Conservation (phyloP, 1,140 invertebrate species). For the Drosophila serrata region DNA sequence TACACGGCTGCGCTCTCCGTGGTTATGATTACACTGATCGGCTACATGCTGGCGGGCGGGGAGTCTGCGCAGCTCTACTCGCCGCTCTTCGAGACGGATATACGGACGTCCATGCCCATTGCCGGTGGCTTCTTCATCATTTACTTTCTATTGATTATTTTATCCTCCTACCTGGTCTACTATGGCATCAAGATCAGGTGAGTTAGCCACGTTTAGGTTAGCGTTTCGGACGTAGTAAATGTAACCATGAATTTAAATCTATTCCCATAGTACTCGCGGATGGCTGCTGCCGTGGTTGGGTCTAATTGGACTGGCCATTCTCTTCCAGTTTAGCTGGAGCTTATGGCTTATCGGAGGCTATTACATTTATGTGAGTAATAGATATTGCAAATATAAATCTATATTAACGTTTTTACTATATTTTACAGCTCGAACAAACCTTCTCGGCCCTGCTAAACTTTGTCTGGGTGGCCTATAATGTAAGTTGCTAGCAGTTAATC, state of each 20-base stretch:
- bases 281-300: slow-evolving; percentile 93
- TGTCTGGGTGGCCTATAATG: slow-evolving; percentile 93
- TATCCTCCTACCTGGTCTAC: slow-evolving; percentile 88
- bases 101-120: slow-evolving; percentile 90
- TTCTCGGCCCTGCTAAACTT: slow-evolving; percentile 91
- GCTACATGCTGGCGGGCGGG: slow-evolving; percentile 92
- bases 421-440: slow-evolving; percentile 90
- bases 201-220: slow-evolving; percentile 11
- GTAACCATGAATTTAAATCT: neutral
- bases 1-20: slow-evolving; percentile 91
- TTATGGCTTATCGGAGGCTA: slow-evolving; percentile 94
- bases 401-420: slow-evolving; percentile 28
- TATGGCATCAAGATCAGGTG: slow-evolving; percentile 86
- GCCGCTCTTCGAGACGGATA: slow-evolving; percentile 94
- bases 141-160: slow-evolving; percentile 90
- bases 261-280: slow-evolving; percentile 86
- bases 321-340: slow-evolving; percentile 92
- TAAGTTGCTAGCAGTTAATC: slow-evolving; percentile 86
- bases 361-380: slow-evolving; percentile 94
- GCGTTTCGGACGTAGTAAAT: rapidly evolving
- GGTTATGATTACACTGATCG: slow-evolving; percentile 90
- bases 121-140: slow-evolving; percentile 90
- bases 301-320: slow-evolving; percentile 89
- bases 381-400: neutral
- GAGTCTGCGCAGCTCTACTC: slow-evolving; percentile 95